These are phyloP conservation scores for Phaonia tiefii DNA, from an alignment of 2,888 invertebrate species.

Conservation along the genomic window DNA sequence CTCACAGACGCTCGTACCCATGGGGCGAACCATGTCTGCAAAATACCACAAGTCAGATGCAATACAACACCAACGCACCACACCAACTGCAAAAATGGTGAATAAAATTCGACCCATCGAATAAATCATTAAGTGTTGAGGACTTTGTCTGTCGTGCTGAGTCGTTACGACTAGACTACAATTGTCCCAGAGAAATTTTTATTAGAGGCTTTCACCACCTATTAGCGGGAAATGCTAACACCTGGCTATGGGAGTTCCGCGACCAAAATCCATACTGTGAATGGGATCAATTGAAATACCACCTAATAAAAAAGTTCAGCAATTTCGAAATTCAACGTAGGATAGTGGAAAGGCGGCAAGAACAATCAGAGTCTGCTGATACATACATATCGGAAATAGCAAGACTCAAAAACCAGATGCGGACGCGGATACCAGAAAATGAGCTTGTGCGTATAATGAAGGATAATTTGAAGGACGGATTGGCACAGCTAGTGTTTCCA, in stretches of 20 bases:
- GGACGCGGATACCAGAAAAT: not conserved
- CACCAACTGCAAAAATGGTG: slow-evolving; percentile 43
- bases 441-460: not conserved
- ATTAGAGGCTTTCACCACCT: slow-evolving; percentile 39
- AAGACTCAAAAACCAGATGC: slow-evolving; percentile 23
- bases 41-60: not conserved
- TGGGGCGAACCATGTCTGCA: slow-evolving; percentile 1
- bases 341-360: slow-evolving; percentile 14
- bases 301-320: not conserved
- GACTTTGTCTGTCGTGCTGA: slow-evolving; percentile 37
- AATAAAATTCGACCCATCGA: slow-evolving; percentile 7
- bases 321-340: slow-evolving; percentile 18
- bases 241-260: not conserved
- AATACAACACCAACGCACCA: not conserved
- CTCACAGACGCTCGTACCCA: too few species aligned
- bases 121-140: slow-evolving; percentile 10
- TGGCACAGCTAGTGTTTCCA: not conserved
- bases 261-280: not conserved
- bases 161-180: not conserved
- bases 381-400: slow-evolving; percentile 8
- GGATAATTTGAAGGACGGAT: not conserved
- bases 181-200: slow-evolving; percentile 28
- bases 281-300: not conserved
- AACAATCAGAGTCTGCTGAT: not conserved
- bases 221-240: not conserved